phyloP scores from a whole-genome alignment of 2,797 vertebrate genomes.

The Girardinus metallicus region DNA sequence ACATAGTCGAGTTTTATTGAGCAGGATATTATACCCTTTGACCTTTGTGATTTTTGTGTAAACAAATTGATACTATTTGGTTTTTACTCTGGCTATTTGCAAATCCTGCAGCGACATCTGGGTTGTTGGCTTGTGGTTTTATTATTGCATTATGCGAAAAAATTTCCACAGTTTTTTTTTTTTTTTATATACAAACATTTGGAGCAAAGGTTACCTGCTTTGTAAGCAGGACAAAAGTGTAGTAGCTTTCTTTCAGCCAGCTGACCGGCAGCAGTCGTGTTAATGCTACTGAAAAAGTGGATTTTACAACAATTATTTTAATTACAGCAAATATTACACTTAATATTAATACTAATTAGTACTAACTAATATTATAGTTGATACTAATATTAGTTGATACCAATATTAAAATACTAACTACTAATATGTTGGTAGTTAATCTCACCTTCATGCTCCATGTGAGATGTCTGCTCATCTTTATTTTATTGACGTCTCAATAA shows the following conservation, averaged over 20 bases:
- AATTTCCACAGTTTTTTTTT: too few relatives aligned
- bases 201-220: not conserved
- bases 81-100: not conserved
- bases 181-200: too few relatives aligned
- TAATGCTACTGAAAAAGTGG: too few relatives aligned
- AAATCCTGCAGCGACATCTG: not conserved
- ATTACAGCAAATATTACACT: too few relatives aligned
- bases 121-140: not conserved
- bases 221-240: not conserved
- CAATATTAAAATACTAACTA: too few relatives aligned
- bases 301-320: too few relatives aligned
- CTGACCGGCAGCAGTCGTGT: not conserved
- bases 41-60: not conserved
- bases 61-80: not conserved
- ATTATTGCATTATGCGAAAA: not conserved
- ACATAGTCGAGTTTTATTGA: not conserved
- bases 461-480: too few relatives aligned
- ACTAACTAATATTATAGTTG: too few relatives aligned
- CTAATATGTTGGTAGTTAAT: too few relatives aligned
- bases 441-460: not conserved
- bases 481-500: not conserved
- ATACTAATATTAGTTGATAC: too few relatives aligned
- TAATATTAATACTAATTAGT: too few relatives aligned
- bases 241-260: not conserved
- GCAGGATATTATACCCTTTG: not conserved